Evolutionary conservation across 2,888 invertebrate species (phyloP), one percentile per base, ranked within the genome.

Genomic region (Drosophila merina): DNA sequence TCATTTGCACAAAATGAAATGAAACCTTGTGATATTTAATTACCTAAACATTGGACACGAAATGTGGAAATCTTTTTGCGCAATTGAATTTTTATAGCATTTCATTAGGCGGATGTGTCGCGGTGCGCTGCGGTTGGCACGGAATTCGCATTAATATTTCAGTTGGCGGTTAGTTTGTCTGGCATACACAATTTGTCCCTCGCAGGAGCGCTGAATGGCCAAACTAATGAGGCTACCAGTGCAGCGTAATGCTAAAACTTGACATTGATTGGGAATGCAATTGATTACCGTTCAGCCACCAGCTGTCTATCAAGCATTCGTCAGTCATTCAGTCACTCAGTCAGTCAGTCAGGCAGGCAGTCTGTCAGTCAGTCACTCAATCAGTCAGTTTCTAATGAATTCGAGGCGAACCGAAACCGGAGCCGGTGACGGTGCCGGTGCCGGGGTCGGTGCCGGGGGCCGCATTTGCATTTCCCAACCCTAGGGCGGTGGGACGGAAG

Each of bases 21-120:
- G 49, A 63, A 71, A 38, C 70, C 59, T 12, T 47, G 51, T 50
- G 59, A 50, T 44, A 78, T 81, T 76, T 71, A 78, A 83, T 83
- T 78, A 80, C 75, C 83, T 74, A 74, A 64, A 67, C 47, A 56
- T 69, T 73, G 64, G 55, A 59, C 66, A 57, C 25, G 54, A 59
- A 70, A 40, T 6, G 33, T 52, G 47, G 28, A 49, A 68, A 59
- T 38, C 33, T 44, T 26, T 26, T 64, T 55, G 47, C 28, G 64
- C 52, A 77, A 81, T 73, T 77, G 79, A 44, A 72, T 77, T 74
- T 75, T 74, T 68, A 67, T 67, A 72, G 36, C 57, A 47, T 45
- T 57, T 64, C 48, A 40, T 66, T 59, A 48, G 20, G 31, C 31
- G 25, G 12, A 7, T 38, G 38, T 14, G 45, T 12, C n/a, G 28